phyloP scores from a whole-genome alignment of 2,888 invertebrate genomes.

The Andrena praecox region DNA sequence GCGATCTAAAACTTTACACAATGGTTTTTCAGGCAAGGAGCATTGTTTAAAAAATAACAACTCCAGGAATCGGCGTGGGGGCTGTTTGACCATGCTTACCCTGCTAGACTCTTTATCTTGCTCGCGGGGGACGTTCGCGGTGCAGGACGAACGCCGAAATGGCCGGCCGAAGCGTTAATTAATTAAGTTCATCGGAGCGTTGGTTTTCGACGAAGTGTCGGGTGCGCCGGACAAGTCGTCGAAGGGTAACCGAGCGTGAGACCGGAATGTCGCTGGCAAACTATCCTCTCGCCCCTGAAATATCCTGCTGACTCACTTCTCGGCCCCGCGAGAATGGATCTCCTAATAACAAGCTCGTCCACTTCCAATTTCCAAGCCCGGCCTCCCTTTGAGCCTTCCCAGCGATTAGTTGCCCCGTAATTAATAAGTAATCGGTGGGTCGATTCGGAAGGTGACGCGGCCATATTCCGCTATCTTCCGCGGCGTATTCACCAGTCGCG shows the following conservation, averaged over 20 bases:
- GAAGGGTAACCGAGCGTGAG: constrained; percentile 57
- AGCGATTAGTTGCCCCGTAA: constrained; percentile 51
- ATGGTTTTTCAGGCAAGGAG: too few relatives aligned
- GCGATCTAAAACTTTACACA: too few relatives aligned
- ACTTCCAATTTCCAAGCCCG: constrained; percentile 45
- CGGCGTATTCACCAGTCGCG: constrained; percentile 8
- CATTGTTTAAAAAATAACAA: too few relatives aligned
- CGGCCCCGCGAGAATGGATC: constrained; percentile 47
- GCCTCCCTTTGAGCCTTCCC: constrained; percentile 36
- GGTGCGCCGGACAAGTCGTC: constrained; percentile 27
- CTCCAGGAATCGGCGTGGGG: too few relatives aligned
- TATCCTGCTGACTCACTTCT: constrained; percentile 54
- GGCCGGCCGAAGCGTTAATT: constrained; percentile 17
- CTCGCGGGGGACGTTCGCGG: not conserved
- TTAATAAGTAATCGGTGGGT: constrained; percentile 59
- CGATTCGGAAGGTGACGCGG: constrained; percentile 40
- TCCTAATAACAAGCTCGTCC: constrained; percentile 53
- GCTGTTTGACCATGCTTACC: too few relatives aligned
- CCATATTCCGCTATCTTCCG: constrained; percentile 13
- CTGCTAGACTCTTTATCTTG: too few relatives aligned
- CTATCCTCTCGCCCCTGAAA: constrained; percentile 36
- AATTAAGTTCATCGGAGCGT: constrained; percentile 31
- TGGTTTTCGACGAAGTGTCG: constrained; percentile 22
- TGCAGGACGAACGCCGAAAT: not conserved
- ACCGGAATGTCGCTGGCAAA: constrained; percentile 55